Evolutionary conservation across 1,140 invertebrate genomes (phyloP).

Genomic region (Ditylenchus dipsaci): DNA sequence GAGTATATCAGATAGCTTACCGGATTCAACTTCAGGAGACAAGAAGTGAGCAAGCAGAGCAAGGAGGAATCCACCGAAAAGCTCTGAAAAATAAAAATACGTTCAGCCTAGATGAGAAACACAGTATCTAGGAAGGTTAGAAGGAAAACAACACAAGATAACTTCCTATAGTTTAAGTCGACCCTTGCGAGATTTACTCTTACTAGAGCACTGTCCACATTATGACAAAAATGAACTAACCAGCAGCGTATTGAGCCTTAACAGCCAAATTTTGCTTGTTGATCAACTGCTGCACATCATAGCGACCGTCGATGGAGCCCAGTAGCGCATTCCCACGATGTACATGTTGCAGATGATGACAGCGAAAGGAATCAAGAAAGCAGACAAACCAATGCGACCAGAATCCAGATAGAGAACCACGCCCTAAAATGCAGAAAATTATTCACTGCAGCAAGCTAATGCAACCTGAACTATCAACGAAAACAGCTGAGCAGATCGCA

Average conservation of each 20-base stretch:
- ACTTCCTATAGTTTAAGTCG: neutral
- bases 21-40: constrained; percentile 1
- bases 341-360: constrained; percentile 7
- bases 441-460: neutral
- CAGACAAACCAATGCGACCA: constrained; percentile 15
- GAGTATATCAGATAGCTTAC: too few relatives aligned
- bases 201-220: neutral
- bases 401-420: constrained; percentile 15
- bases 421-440: constrained; percentile 1
- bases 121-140: neutral
- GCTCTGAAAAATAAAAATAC: constrained; percentile 9
- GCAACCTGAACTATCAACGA: constrained; percentile 3
- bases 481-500: constrained; percentile 12
- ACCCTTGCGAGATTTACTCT: neutral
- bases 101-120: neutral
- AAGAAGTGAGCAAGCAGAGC: constrained; percentile 15
- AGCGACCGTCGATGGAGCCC: constrained; percentile 20
- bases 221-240: neutral
- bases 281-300: constrained; percentile 22
- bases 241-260: constrained; percentile 20
- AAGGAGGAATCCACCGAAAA: constrained; percentile 19
- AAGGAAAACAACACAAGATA: neutral
- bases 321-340: constrained; percentile 17
- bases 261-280: constrained; percentile 13
- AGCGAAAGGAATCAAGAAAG: constrained; percentile 11